A percentile compares a stretch with the other conserved stretches of the same genome.
Conservation (phyloP, 1,140 invertebrate genomes). For the Melitaea cinxia region DNA sequence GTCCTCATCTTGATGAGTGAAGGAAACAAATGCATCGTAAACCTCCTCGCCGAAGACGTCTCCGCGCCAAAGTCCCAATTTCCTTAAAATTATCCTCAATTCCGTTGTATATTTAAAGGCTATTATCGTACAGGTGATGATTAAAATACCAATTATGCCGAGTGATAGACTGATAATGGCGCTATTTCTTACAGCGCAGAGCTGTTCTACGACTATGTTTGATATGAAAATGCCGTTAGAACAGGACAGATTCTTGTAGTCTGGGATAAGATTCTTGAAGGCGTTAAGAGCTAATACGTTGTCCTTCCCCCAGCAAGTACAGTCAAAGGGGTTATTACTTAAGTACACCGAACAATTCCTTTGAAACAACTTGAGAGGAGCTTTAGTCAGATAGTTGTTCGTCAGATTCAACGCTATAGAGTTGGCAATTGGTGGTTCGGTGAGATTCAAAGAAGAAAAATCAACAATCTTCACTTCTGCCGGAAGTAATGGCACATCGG, state of each 20-base stretch:
- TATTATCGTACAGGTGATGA: conserved; percentile 41
- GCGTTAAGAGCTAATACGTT: background rate
- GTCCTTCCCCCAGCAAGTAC: background rate
- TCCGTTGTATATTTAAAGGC: conserved; percentile 23
- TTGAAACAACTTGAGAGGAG: background rate
- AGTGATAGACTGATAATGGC: conserved; percentile 75
- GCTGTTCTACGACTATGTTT: background rate
- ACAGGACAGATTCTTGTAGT: background rate
- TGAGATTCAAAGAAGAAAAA: background rate
- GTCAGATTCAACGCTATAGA: background rate
- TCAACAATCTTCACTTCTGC: background rate
- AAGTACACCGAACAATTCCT: background rate
- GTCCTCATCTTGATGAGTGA: conserved; percentile 90
- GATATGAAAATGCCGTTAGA: background rate
- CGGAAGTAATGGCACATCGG: background rate
- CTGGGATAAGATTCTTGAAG: background rate
- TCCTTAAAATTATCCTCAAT: conserved; percentile 26
- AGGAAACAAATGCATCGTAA: conserved; percentile 95
- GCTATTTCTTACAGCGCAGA: conserved; percentile 59
- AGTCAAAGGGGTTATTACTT: background rate
- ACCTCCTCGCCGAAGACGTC: conserved; percentile 62
- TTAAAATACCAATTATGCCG: conserved; percentile 63
- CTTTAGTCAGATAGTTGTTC: background rate
- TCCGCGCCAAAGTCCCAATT: conserved; percentile 69
- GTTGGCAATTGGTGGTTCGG: background rate